Evolutionary conservation across 1,140 invertebrate genomes (phyloP).

Genomic region (Macrostomum lignano): DNA sequence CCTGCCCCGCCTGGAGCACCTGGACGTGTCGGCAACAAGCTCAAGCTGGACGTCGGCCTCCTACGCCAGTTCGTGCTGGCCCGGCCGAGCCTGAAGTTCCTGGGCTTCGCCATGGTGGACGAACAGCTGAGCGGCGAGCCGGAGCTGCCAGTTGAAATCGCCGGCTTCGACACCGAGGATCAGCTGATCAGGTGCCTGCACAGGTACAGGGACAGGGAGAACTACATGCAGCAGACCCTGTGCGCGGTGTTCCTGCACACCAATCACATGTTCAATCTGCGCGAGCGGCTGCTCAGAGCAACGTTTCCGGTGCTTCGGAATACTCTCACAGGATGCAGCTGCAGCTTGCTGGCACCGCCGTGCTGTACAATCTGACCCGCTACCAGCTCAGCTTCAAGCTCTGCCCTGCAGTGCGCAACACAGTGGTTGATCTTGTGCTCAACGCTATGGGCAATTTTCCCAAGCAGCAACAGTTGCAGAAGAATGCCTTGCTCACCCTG

Average conservation of each 20-base stretch:
- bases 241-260: too few species aligned
- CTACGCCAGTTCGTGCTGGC: too few species aligned
- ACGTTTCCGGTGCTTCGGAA: slow-evolving; percentile 39
- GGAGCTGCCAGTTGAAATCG: too few species aligned
- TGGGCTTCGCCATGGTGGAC: too few species aligned
- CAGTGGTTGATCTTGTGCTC: slow-evolving; percentile 40
- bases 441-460: slow-evolving; percentile 44
- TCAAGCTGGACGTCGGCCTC: too few species aligned
- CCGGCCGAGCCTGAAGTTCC: too few species aligned
- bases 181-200: slow-evolving; percentile 38
- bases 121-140: too few species aligned
- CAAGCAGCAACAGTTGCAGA: slow-evolving; percentile 39
- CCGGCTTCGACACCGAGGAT: slow-evolving; percentile 32
- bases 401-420: slow-evolving; percentile 37
- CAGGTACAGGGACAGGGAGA: slow-evolving; percentile 34
- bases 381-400: slow-evolving; percentile 37
- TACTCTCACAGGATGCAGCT: slow-evolving; percentile 39
- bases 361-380: slow-evolving; percentile 47
- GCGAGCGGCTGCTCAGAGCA: slow-evolving; percentile 32
- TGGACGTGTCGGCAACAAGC: too few species aligned
- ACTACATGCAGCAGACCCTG: slow-evolving; percentile 41
- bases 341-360: slow-evolving; percentile 50
- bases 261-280: slow-evolving; percentile 40
- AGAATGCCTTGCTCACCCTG: slow-evolving; percentile 44
- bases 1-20: too few species aligned